Evolutionary conservation across 2,888 invertebrate genomes (phyloP).

Genomic region (Tenodera sinensis): DNA sequence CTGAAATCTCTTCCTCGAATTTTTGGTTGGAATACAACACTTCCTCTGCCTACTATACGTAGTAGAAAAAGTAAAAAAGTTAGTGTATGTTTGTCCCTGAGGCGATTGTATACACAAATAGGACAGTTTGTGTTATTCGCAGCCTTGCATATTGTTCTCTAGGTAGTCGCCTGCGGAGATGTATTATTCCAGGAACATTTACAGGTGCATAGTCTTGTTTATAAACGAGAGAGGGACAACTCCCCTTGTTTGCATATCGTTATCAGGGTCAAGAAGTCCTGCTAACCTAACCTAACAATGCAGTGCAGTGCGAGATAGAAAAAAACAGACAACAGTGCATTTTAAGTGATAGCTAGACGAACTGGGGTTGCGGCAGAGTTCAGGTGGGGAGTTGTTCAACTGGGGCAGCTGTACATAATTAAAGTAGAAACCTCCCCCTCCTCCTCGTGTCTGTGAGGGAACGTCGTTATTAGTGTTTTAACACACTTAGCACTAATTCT

Average conservation of each 20-base stretch:
- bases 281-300: not conserved
- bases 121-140: no score
- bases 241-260: not conserved
- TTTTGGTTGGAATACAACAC: no score
- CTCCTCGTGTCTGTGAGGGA: not conserved
- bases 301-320: not conserved
- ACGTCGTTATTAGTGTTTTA: no score
- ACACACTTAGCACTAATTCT: no score
- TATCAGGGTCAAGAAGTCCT: not conserved
- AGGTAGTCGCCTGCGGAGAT: no score
- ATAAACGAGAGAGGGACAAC: not conserved
- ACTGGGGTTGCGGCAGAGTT: not conserved
- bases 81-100: no score
- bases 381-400: not conserved
- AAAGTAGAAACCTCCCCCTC: not conserved
- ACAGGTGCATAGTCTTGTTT: not conserved
- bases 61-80: no score
- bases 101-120: no score
- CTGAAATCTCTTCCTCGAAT: no score
- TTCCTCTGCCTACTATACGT: no score
- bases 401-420: not conserved
- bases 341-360: no score
- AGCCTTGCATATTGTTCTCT: no score
- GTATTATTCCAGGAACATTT: not conserved
- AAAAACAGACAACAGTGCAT: not conserved